Conservation (phyloP, 2,113 vertebrate species). For the Anarhynchus alexandrinus region DNA sequence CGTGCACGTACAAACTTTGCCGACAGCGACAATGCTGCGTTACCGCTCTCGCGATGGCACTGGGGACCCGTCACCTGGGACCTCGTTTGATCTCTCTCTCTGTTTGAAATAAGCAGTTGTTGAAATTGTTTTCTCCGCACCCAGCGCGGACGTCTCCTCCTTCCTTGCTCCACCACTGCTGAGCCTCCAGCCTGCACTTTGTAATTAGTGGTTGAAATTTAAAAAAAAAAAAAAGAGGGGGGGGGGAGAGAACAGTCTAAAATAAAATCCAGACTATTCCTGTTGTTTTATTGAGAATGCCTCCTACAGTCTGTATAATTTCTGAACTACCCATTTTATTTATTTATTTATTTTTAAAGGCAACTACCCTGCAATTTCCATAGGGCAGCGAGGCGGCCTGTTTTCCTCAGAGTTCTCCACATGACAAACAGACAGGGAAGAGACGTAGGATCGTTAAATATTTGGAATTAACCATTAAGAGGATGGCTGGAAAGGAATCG, state of each 20-base stretch:
- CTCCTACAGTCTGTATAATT: not conserved
- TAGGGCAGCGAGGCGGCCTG: not conserved
- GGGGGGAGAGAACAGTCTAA: not conserved
- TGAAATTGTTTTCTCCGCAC: not conserved
- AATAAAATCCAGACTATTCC: conserved; percentile 32
- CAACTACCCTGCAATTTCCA: not conserved
- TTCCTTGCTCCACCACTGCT: not conserved
- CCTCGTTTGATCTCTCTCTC: not conserved
- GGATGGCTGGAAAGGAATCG: not conserved
- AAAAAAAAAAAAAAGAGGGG: not conserved
- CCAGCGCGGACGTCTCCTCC: conserved; percentile 1
- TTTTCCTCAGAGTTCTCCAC: not conserved
- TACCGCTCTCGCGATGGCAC: not conserved
- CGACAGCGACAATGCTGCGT: not conserved
- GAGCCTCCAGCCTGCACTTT: conserved; percentile 33
- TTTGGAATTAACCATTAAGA: not conserved
- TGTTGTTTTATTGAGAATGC: not conserved
- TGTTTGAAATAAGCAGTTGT: conserved; percentile 2
- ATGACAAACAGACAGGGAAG: not conserved
- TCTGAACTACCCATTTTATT: not conserved
- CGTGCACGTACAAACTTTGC: not conserved
- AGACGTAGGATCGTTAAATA: not conserved
- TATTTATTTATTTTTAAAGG: not conserved
- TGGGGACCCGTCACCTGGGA: not conserved
- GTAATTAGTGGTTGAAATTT: conserved; percentile 54